phyloP scores from a whole-genome alignment of 2,888 invertebrate genomes.

The Lasioglossum oenotherae region DNA sequence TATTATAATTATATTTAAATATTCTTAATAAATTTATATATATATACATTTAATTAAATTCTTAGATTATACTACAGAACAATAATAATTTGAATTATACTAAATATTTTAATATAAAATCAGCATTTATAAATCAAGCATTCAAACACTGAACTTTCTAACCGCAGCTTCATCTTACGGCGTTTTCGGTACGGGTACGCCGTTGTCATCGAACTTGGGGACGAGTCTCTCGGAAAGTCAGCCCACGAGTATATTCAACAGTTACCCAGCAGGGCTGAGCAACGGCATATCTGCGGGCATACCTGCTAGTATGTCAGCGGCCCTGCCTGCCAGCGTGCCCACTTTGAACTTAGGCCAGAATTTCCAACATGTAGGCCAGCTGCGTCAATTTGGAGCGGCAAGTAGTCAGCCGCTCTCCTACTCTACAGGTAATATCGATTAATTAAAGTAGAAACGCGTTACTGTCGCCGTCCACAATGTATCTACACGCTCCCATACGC shows the following conservation, averaged over 20 bases:
- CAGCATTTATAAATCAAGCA: too few species aligned
- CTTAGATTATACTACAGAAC: too few species aligned
- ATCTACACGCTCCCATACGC: background rate
- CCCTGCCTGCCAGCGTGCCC: conserved; percentile 57
- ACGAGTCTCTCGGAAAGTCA: conserved; percentile 34
- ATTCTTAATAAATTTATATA: too few species aligned
- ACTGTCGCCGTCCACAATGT: background rate
- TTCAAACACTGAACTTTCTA: background rate
- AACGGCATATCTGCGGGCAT: conserved; percentile 60
- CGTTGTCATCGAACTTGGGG: conserved; percentile 34
- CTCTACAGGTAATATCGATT: conserved; percentile 61
- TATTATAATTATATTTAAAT: too few species aligned
- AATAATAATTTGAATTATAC: too few species aligned
- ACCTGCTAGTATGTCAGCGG: conserved; percentile 45
- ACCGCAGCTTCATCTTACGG: background rate
- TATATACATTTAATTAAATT: too few species aligned
- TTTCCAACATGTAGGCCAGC: conserved; percentile 62
- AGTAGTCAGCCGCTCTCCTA: conserved; percentile 53
- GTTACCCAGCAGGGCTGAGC: conserved; percentile 57
- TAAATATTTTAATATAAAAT: too few species aligned
- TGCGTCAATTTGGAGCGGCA: conserved; percentile 48
- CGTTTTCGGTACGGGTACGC: conserved; percentile 28
- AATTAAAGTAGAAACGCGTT: conserved; percentile 5
- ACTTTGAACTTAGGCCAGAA: conserved; percentile 64
- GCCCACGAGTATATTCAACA: conserved; percentile 50